phyloP scores from a whole-genome alignment of 2,797 vertebrate genomes.

The Otolemur crassicaudatus region DNA sequence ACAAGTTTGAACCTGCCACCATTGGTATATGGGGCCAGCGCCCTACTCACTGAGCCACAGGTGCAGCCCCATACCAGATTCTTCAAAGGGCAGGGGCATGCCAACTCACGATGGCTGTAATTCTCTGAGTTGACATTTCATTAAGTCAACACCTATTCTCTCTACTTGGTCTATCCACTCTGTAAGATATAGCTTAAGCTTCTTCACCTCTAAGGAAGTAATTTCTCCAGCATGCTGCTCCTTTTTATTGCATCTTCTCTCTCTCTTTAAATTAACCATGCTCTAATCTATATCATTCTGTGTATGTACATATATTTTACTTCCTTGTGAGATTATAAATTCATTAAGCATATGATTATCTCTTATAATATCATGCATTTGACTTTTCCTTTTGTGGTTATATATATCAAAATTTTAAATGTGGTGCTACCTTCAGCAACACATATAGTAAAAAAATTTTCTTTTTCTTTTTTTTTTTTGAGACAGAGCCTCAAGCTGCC shows the following conservation, averaged over 20 bases:
- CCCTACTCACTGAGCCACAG: too few species aligned
- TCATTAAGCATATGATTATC: neutral
- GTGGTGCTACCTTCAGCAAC: too few species aligned
- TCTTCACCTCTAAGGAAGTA: neutral
- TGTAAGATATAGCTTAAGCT: neutral
- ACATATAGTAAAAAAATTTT: too few species aligned
- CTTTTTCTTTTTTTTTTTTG: too few species aligned
- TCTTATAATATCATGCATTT: constrained; percentile 30
- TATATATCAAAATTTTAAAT: constrained; percentile 32
- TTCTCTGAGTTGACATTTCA: constrained; percentile 37
- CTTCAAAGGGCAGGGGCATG: neutral
- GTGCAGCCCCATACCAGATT: neutral
- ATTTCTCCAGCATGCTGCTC: constrained; percentile 4
- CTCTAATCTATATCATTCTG: constrained; percentile 45
- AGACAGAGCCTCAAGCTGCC: too few species aligned
- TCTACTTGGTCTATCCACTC: constrained; percentile 20
- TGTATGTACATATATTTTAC: neutral
- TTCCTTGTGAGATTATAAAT: constrained; percentile 49
- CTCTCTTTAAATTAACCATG: constrained; percentile 13
- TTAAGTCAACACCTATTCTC: constrained; percentile 1
- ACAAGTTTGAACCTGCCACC: too few species aligned
- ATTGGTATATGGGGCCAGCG: too few species aligned
- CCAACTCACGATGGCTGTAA: neutral
- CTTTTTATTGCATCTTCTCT: constrained; percentile 51
- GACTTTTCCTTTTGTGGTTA: neutral